A percentile compares a stretch with the other conserved stretches of the same genome.
These are phyloP conservation scores for Theristicus caerulescens DNA, from an alignment of 2,113 vertebrate genomes.

Conservation along the genomic window DNA sequence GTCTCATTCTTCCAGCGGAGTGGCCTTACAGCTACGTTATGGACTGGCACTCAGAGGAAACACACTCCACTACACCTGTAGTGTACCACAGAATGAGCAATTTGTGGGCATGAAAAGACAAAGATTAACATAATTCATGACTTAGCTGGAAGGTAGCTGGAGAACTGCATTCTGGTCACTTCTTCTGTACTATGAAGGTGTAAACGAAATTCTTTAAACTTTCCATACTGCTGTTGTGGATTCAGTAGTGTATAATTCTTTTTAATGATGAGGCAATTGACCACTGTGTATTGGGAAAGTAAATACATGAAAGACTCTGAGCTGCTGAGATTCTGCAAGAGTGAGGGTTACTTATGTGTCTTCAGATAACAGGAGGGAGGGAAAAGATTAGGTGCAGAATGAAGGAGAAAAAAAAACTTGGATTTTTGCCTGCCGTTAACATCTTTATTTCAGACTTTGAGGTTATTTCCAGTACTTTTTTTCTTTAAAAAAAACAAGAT, in stretches of 20 bases:
- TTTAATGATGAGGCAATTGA: background rate
- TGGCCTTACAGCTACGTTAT: background rate
- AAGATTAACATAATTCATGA: background rate
- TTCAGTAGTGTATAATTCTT: background rate
- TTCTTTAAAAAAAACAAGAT: background rate
- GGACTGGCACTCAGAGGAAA: background rate
- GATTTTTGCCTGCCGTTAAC: background rate
- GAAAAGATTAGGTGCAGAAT: background rate
- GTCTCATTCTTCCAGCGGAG: background rate
- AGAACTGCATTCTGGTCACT: background rate
- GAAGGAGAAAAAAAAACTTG: background rate
- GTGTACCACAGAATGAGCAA: background rate
- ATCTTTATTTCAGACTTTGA: background rate
- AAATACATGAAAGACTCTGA: background rate
- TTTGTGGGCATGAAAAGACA: background rate
- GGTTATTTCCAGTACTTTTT: background rate
- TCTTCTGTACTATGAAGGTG: background rate
- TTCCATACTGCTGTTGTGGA: background rate
- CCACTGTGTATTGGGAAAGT: background rate
- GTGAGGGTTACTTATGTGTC: background rate
- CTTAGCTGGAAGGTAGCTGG: background rate
- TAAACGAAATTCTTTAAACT: background rate
- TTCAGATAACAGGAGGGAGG: background rate
- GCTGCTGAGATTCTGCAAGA: background rate
- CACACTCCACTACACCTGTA: background rate